Evolutionary conservation across 2,888 invertebrate species (phyloP), one percentile per base, ranked within the genome.

Genomic region (Ophion slaviceki): DNA sequence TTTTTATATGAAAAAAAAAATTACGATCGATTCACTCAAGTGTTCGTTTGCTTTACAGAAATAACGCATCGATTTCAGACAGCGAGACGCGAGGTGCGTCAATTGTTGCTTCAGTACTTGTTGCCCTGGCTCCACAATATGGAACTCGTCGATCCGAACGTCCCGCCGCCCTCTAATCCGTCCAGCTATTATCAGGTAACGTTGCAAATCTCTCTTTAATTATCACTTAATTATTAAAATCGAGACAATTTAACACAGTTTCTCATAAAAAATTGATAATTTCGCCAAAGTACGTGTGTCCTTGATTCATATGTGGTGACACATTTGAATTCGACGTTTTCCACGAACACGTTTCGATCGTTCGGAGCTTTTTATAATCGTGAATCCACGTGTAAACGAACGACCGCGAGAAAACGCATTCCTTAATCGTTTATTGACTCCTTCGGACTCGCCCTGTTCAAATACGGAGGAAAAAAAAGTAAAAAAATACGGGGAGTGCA

Each of bases 51-150:
- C 86, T 86, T 93, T 94, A 47, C 95, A 98, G 99, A 99, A 95
- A 99, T 99, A 85, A 99, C 99, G 10, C 97, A 98, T 94, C 96
- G 99, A 86, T 97, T 99, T 94, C 99, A 99, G 95, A 98, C 98
- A 8, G 99, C 99, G 0, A 96, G 98, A 64, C 97, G 98, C 6
- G 98, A 99, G 93, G 98, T 99, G 0, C 96, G 99, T 1, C 98
- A 99, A 90, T 95, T 98, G 87, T 95, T 99, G 88, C 95, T 99
- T 79, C 98, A 98, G 92, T 99, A 99, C 94, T 95, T 99, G 89
- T 95, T 99, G 82, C 99, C 99, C 17, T 99, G 99, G 99, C 95
- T 99, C 81, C 98, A 99, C 92, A 99, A 99, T 95, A 98, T 99
- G 96, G 99, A 99, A 94, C 95, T 99, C 87, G 98, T 99, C 5